phyloP scores from a whole-genome alignment of 2,888 invertebrate genomes.

The Opisthograptis luteolata region DNA sequence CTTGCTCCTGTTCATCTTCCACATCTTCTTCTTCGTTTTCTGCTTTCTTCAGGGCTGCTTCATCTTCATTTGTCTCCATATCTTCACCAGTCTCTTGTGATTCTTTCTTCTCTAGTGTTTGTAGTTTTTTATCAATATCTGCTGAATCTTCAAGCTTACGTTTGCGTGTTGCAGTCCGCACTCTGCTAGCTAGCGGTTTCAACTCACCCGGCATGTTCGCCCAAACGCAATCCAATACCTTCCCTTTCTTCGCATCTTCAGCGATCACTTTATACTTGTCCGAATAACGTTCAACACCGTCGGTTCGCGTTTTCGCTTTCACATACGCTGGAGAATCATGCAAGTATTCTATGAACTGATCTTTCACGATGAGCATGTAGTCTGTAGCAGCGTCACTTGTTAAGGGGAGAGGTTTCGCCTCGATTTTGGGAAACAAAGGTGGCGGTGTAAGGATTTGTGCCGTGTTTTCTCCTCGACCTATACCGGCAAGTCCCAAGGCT shows the following conservation, averaged over 20 bases:
- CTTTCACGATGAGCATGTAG: slow-evolving; percentile 88
- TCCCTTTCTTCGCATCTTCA: slow-evolving; percentile 74
- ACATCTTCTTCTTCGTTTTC: slow-evolving; percentile 83
- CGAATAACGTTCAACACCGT: slow-evolving; percentile 83
- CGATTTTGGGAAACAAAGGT: slow-evolving; percentile 85
- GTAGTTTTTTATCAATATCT: slow-evolving; percentile 79
- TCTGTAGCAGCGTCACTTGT: slow-evolving; percentile 85
- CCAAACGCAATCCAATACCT: slow-evolving; percentile 83
- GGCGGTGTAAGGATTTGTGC: slow-evolving; percentile 82
- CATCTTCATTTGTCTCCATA: slow-evolving; percentile 74
- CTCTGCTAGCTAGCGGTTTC: slow-evolving; percentile 76
- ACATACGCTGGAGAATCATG: slow-evolving; percentile 87
- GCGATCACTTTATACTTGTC: slow-evolving; percentile 82
- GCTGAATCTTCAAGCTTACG: slow-evolving; percentile 69
- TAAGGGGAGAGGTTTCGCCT: slow-evolving; percentile 81
- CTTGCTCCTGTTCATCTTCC: slow-evolving; percentile 87
- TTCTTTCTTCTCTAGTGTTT: slow-evolving; percentile 88
- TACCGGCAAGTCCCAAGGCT: slow-evolving; percentile 71
- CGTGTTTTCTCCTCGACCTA: slow-evolving; percentile 81
- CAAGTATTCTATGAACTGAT: slow-evolving; percentile 89
- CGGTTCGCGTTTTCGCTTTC: slow-evolving; percentile 74
- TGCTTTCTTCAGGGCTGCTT: slow-evolving; percentile 78
- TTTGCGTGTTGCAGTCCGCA: slow-evolving; percentile 58
- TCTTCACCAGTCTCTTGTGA: slow-evolving; percentile 76
- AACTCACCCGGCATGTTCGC: slow-evolving; percentile 86